These are phyloP conservation scores for Arbacia lixula DNA, from an alignment of 53 echinoderm and acorn worm genomes.

Conservation along the genomic window DNA sequence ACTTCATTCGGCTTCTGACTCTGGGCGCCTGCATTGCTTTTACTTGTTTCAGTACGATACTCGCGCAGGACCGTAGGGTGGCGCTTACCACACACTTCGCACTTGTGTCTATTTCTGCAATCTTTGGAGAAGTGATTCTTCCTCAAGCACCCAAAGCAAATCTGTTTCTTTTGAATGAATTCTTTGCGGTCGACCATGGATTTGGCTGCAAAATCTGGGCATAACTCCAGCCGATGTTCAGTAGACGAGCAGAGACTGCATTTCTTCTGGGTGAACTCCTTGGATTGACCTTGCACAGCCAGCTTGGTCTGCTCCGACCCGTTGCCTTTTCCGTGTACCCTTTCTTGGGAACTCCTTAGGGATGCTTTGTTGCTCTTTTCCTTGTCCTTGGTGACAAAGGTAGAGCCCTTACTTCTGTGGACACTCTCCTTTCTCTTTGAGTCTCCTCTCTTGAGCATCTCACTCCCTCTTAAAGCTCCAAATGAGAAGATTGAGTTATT, in stretches of 20 bases:
- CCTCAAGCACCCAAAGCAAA: constrained; percentile 68
- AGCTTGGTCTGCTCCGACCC: not conserved
- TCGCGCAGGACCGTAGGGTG: constrained; percentile 78
- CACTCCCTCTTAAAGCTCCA: not conserved
- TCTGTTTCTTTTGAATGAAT: constrained; percentile 49
- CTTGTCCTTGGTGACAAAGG: not conserved
- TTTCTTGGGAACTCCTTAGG: not conserved
- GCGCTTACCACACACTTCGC: constrained; percentile 65
- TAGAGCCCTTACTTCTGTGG: constrained; percentile 5
- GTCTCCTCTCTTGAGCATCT: not conserved
- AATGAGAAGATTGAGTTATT: constrained; percentile 69
- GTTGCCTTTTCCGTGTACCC: not conserved
- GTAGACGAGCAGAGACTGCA: constrained; percentile 11
- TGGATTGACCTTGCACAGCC: not conserved
- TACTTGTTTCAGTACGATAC: constrained; percentile 5
- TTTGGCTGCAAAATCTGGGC: constrained; percentile 55
- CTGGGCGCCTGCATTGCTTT: too few species aligned
- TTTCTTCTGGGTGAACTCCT: not conserved
- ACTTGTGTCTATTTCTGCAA: constrained; percentile 38
- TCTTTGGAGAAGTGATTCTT: constrained; percentile 61
- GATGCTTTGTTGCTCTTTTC: not conserved
- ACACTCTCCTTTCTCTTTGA: constrained; percentile 3
- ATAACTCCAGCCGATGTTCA: constrained; percentile 53
- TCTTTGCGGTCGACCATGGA: constrained; percentile 43
- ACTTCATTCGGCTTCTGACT: not conserved